phyloP scores from a whole-genome alignment of 2,888 invertebrate genomes.

The Antheraea yamamai region DNA sequence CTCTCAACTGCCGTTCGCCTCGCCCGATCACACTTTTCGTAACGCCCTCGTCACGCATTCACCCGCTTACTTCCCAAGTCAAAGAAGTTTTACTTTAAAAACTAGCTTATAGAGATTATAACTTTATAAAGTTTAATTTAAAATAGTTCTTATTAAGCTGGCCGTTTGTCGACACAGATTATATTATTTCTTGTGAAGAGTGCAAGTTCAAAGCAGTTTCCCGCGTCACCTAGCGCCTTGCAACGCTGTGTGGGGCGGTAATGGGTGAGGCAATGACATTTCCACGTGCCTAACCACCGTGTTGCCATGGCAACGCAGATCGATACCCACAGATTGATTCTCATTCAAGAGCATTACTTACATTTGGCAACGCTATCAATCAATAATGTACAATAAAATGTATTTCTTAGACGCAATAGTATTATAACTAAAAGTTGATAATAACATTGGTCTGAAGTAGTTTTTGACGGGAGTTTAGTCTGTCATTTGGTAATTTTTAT shows the following conservation, averaged over 20 bases:
- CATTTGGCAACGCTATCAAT: not conserved
- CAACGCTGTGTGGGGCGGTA: conserved; percentile 42
- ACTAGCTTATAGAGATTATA: too few relatives aligned
- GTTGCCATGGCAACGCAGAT: conserved; percentile 33
- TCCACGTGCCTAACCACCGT: conserved; percentile 30
- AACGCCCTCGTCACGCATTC: too few relatives aligned
- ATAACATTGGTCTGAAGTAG: too few relatives aligned
- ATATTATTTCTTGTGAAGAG: conserved; percentile 23
- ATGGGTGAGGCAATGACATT: conserved; percentile 49
- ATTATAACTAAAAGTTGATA: too few relatives aligned
- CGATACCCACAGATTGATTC: conserved; percentile 22
- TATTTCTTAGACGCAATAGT: too few relatives aligned
- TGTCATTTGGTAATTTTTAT: too few relatives aligned
- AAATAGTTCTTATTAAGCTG: conserved; percentile 7
- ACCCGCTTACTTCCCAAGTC: too few relatives aligned
- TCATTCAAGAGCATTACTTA: not conserved
- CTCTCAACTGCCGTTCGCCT: too few relatives aligned
- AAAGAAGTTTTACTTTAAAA: too few relatives aligned
- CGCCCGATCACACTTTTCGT: too few relatives aligned
- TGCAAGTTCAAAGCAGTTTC: conserved; percentile 37
- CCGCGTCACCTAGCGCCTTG: conserved; percentile 32
- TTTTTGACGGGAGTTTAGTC: too few relatives aligned
- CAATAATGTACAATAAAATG: not conserved
- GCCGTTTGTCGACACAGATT: not conserved
- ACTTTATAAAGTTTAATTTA: not conserved